A percentile compares a stretch with the other conserved stretches of the same genome.
Conservation (phyloP, 1,140 invertebrate genomes). For the Steinernema khuongi region DNA sequence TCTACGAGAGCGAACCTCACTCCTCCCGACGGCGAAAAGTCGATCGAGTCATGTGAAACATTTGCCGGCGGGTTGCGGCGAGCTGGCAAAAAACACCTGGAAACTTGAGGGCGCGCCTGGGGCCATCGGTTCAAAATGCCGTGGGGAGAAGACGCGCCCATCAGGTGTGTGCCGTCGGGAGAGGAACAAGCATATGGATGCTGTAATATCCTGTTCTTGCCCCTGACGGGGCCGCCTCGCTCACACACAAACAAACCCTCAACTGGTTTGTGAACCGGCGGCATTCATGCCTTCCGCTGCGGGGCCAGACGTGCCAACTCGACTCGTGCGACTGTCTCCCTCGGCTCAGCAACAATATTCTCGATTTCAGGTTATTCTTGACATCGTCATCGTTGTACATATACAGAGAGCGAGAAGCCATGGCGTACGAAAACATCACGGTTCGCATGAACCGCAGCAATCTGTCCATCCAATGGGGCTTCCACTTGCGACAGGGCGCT, state of each 20-base stretch:
- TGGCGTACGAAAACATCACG: slow-evolving; percentile 35
- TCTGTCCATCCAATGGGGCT: slow-evolving; percentile 34
- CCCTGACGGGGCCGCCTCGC: neutral
- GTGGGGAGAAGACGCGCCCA: neutral
- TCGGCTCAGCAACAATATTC: too few relatives aligned
- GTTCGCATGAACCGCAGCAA: slow-evolving; percentile 40
- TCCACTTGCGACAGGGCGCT: slow-evolving; percentile 18
- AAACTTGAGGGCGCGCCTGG: neutral
- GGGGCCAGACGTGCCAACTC: neutral
- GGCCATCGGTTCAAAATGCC: neutral
- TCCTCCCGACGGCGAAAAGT: neutral
- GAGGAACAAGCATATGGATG: slow-evolving; percentile 9
- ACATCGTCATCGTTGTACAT: neutral
- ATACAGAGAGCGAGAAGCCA: neutral
- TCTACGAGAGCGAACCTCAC: neutral
- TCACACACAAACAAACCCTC: slow-evolving; percentile 14
- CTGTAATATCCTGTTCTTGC: slow-evolving; percentile 12
- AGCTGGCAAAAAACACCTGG: neutral
- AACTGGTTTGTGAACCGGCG: slow-evolving; percentile 2
- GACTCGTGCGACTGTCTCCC: too few relatives aligned
- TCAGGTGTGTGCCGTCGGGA: slow-evolving; percentile 8
- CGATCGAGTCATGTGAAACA: slow-evolving; percentile 15
- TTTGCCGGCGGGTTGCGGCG: neutral
- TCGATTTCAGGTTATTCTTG: neutral
- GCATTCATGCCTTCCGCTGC: slow-evolving; percentile 14